Evolutionary conservation across 1,140 invertebrate species (phyloP).

Genomic region (Kradibia gibbosae): DNA sequence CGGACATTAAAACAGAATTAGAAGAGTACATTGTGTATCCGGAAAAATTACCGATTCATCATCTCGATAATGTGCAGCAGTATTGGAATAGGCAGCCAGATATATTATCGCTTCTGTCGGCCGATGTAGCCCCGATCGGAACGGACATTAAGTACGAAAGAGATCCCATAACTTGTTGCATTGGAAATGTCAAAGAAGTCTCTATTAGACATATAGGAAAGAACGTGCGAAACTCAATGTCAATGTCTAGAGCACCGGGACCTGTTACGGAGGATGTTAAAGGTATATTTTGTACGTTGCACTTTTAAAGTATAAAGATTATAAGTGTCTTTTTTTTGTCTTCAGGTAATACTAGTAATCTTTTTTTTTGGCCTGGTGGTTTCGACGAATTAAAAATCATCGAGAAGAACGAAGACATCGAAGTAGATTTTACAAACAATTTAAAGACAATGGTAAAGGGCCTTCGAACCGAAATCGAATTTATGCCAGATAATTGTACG

Average conservation of each 20-base stretch:
- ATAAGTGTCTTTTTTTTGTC: slow-evolving; percentile 6
- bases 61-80: slow-evolving; percentile 75
- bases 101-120: slow-evolving; percentile 72
- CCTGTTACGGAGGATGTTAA: slow-evolving; percentile 76
- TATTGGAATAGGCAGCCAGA: slow-evolving; percentile 75
- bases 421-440: slow-evolving; percentile 73
- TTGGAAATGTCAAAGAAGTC: slow-evolving; percentile 81
- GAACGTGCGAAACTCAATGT: slow-evolving; percentile 83
- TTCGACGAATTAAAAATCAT: slow-evolving; percentile 77
- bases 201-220: slow-evolving; percentile 75
- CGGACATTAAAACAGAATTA: slow-evolving; percentile 74
- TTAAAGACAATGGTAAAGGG: slow-evolving; percentile 79
- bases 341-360: slow-evolving; percentile 80
- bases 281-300: slow-evolving; percentile 54
- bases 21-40: slow-evolving; percentile 75
- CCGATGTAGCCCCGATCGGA: slow-evolving; percentile 70
- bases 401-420: slow-evolving; percentile 53
- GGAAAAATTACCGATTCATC: slow-evolving; percentile 78
- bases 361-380: slow-evolving; percentile 87
- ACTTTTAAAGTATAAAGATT: background rate
- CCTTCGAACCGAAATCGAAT: slow-evolving; percentile 75
- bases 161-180: slow-evolving; percentile 80
- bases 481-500: slow-evolving; percentile 72
- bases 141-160: slow-evolving; percentile 78
- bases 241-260: slow-evolving; percentile 78